Evolutionary conservation across 2,113 vertebrate genomes (phyloP).

Genomic region (Hemiprocne comata): DNA sequence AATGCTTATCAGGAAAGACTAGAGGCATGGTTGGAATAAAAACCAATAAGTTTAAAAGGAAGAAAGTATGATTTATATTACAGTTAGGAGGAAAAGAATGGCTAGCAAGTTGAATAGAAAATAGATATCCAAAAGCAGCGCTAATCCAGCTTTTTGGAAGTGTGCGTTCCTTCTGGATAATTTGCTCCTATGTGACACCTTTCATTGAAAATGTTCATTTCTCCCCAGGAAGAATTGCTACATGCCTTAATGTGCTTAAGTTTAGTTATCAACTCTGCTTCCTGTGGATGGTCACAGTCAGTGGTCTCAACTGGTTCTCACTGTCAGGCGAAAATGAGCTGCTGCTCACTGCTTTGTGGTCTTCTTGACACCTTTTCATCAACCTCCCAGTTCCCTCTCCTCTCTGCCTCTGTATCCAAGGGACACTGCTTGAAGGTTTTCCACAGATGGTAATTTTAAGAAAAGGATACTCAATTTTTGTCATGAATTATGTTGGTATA

Average conservation of each 20-base stretch:
- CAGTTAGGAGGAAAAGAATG: not conserved
- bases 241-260: not conserved
- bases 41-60: not conserved
- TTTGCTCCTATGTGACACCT: not conserved
- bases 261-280: not conserved
- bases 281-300: not conserved
- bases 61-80: not conserved
- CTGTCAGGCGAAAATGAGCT: not conserved
- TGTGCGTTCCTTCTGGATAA: not conserved
- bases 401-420: not conserved
- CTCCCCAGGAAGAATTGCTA: not conserved
- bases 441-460: not conserved
- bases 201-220: not conserved
- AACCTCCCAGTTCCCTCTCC: not conserved
- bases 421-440: not conserved
- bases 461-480: not conserved
- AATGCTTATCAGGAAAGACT: not conserved
- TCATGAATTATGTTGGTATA: not conserved
- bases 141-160: not conserved
- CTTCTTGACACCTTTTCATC: not conserved
- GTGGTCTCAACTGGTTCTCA: accelerated
- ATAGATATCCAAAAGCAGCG: not conserved
- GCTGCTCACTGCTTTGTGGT: not conserved
- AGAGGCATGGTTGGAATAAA: not conserved
- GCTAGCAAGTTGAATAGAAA: not conserved